Conservation (phyloP, 2,797 vertebrate species). For the Paratrypauchen microcephalus region DNA sequence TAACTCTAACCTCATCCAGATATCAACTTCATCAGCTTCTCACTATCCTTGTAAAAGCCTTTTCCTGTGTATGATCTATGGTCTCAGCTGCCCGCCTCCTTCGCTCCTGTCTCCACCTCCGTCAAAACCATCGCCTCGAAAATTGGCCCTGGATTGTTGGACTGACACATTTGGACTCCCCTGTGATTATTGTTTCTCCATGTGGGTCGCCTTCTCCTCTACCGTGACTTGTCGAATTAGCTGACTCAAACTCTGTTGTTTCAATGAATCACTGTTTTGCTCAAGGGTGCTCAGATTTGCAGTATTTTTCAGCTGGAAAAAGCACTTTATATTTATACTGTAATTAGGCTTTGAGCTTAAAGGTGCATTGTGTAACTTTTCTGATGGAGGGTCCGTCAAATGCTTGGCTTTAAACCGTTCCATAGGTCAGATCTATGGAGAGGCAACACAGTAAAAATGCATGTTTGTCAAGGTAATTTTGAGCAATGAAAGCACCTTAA, state of each 20-base stretch:
- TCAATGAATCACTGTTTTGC: constrained; percentile 64
- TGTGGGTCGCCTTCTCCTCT: constrained; percentile 55
- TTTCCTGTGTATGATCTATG: not conserved
- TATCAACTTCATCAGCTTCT: not conserved
- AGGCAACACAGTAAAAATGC: too few relatives aligned
- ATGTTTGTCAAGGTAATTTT: too few relatives aligned
- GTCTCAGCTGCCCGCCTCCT: constrained; percentile 1
- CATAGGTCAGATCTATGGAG: too few relatives aligned
- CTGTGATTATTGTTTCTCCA: constrained; percentile 56
- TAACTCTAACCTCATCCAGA: not conserved
- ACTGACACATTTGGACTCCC: constrained; percentile 52
- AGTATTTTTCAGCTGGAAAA: not conserved
- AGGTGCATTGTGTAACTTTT: too few relatives aligned
- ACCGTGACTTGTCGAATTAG: constrained; percentile 61
- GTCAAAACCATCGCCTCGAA: constrained; percentile 27
- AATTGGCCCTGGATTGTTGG: constrained; percentile 46
- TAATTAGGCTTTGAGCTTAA: not conserved
- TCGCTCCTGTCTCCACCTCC: not conserved
- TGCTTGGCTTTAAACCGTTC: too few relatives aligned
- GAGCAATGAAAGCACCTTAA: too few relatives aligned
- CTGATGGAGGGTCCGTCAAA: too few relatives aligned
- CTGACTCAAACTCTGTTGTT: constrained; percentile 63
- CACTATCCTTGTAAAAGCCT: not conserved
- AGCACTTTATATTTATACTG: not conserved
- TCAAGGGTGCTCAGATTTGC: constrained; percentile 33